phyloP scores from a whole-genome alignment of 2,797 vertebrate species.

The Sebastes minor region DNA sequence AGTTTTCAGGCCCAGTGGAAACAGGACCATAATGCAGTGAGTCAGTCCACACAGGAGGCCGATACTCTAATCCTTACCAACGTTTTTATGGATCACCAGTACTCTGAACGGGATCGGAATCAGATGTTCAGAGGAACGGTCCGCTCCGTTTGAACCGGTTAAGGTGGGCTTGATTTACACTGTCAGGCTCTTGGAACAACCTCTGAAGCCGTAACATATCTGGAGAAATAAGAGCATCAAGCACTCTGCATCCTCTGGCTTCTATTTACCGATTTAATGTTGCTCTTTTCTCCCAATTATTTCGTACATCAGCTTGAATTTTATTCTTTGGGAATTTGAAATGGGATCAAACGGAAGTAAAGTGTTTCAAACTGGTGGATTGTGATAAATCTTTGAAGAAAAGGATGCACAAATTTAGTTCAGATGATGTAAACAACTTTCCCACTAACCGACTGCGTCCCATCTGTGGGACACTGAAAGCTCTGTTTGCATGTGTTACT shows the following conservation, averaged over 20 bases:
- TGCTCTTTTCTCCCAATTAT: slow-evolving; percentile 30
- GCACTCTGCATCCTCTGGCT: slow-evolving; percentile 36
- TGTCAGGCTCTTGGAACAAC: slow-evolving; percentile 54
- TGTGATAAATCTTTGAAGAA: slow-evolving; percentile 13
- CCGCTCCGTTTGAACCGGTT: slow-evolving; percentile 44
- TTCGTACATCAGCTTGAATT: slow-evolving; percentile 20
- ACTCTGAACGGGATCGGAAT: slow-evolving; percentile 49
- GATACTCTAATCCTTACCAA: slow-evolving; percentile 71
- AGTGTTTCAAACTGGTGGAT: slow-evolving; percentile 14
- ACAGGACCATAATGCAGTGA: slow-evolving; percentile 12
- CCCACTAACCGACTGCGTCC: not conserved
- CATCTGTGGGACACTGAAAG: slow-evolving; percentile 7
- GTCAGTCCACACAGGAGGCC: slow-evolving; percentile 60
- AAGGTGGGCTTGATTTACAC: slow-evolving; percentile 62
- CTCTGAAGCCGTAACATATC: slow-evolving; percentile 37
- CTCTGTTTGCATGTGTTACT: not conserved
- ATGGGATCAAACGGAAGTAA: slow-evolving; percentile 29
- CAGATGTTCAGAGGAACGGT: slow-evolving; percentile 57
- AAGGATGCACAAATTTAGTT: slow-evolving; percentile 37
- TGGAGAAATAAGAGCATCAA: slow-evolving; percentile 21
- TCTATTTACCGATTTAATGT: slow-evolving; percentile 38
- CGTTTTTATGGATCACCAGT: slow-evolving; percentile 57
- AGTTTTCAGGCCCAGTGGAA: slow-evolving; percentile 10
- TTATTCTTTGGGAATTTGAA: slow-evolving; percentile 2
- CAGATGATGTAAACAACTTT: slow-evolving; percentile 19